These are phyloP conservation scores for Protomyctophum bolini DNA, from an alignment of 2,113 vertebrate species.

Conservation along the genomic window DNA sequence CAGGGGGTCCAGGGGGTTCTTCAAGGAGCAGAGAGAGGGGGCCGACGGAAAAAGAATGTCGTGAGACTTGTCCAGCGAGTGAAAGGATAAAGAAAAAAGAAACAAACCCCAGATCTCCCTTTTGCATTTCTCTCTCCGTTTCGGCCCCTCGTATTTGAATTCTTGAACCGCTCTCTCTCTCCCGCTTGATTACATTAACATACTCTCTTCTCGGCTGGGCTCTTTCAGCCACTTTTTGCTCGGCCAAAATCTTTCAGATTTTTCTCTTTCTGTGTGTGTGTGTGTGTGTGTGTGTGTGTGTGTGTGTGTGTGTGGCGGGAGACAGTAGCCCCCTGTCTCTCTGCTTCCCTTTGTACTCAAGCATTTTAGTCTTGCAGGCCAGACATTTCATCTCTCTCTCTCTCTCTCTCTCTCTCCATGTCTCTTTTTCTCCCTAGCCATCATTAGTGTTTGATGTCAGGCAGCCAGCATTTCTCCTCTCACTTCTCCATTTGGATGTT, in stretches of 20 bases:
- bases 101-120: conserved; percentile 15
- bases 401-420: conserved; percentile 7
- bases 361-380: conserved; percentile 31
- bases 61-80: conserved; percentile 18
- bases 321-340: conserved; percentile 16
- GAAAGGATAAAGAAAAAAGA: background rate
- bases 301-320: too few species aligned
- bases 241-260: conserved; percentile 11
- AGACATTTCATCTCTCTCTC: conserved; percentile 37
- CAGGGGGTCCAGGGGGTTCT: conserved; percentile 37
- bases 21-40: conserved; percentile 34
- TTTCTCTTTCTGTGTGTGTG: too few species aligned
- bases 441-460: conserved; percentile 51
- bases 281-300: too few species aligned
- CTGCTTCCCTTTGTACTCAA: background rate
- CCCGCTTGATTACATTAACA: conserved; percentile 62
- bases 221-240: conserved; percentile 4
- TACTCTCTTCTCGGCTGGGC: background rate
- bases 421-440: conserved; percentile 24
- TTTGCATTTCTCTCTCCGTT: conserved; percentile 37
- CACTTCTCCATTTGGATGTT: conserved; percentile 22
- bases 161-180: conserved; percentile 33
- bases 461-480: conserved; percentile 51
- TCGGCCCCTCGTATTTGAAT: conserved; percentile 32
- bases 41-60: conserved; percentile 34